A percentile compares a stretch with the other conserved stretches of the same genome.
Evolutionary conservation across 2,113 vertebrate genomes (phyloP).

Genomic region (Irena cyanogastra): DNA sequence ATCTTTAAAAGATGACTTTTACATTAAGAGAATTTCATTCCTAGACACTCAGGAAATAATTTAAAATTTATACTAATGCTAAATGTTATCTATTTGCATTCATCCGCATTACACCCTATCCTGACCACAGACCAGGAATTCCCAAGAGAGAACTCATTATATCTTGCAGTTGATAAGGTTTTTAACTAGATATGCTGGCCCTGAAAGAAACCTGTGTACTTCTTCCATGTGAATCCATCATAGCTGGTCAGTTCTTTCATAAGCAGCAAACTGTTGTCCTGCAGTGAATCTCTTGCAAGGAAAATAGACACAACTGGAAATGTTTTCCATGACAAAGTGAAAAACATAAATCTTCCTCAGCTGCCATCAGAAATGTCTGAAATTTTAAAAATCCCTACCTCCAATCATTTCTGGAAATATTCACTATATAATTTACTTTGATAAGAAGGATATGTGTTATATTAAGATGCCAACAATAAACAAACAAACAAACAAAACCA

Average conservation of each 20-base stretch:
- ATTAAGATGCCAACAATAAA: neutral
- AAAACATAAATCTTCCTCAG: neutral
- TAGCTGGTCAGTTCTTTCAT: neutral
- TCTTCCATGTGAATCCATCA: neutral
- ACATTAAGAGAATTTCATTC: neutral
- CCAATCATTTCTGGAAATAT: neutral
- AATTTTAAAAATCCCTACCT: neutral
- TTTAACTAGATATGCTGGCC: neutral
- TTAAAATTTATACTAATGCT: neutral
- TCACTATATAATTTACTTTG: neutral
- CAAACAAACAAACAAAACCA: neutral
- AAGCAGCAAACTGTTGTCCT: neutral
- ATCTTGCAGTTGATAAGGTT: neutral
- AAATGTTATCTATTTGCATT: neutral
- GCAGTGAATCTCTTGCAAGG: neutral
- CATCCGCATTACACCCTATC: neutral
- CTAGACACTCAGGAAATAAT: neutral
- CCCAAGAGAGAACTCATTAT: neutral
- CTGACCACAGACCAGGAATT: neutral
- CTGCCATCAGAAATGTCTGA: neutral
- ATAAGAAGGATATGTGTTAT: neutral
- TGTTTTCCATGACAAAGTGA: neutral
- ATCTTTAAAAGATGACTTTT: neutral
- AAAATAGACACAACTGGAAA: neutral
- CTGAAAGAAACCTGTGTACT: neutral